These are phyloP conservation scores for Laticauda laticaudata DNA, from an alignment of 2,113 vertebrate genomes.

Conservation along the genomic window DNA sequence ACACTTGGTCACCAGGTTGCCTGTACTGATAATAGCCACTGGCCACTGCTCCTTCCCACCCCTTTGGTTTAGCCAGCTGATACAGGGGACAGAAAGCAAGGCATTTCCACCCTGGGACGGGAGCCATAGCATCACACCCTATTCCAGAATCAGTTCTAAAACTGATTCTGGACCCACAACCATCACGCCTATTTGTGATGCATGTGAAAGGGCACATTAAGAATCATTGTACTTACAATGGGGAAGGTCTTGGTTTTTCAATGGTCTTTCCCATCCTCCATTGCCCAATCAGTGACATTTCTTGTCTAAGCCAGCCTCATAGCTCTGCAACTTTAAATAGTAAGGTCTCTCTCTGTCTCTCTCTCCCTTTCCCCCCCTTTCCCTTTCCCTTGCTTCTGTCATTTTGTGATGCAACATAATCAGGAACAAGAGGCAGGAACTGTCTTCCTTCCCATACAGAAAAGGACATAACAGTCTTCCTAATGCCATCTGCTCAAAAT, in stretches of 20 bases:
- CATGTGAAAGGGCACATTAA: not conserved
- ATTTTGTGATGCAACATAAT: constrained; percentile 6
- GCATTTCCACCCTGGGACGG: not conserved
- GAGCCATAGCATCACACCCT: not conserved
- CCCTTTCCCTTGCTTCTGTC: not conserved
- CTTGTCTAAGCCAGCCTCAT: not conserved
- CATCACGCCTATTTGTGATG: not conserved
- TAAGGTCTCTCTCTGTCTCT: not conserved
- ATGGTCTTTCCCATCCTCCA: not conserved
- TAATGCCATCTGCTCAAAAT: constrained; percentile 41
- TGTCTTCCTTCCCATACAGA: not conserved
- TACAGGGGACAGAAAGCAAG: not conserved
- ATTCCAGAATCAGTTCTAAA: not conserved
- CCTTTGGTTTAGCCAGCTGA: not conserved
- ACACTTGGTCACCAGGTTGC: not conserved
- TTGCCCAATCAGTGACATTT: not conserved
- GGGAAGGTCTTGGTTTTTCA: not conserved
- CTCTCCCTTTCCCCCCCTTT: not conserved
- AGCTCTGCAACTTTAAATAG: not conserved
- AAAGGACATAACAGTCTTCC: constrained; percentile 16
- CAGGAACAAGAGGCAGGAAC: constrained; percentile 4
- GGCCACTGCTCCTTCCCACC: not conserved
- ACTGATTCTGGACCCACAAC: not conserved
- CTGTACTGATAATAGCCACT: not conserved
- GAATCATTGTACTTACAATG: not conserved